Conservation (phyloP, 2,113 vertebrate species). For the Arizona elegans region DNA sequence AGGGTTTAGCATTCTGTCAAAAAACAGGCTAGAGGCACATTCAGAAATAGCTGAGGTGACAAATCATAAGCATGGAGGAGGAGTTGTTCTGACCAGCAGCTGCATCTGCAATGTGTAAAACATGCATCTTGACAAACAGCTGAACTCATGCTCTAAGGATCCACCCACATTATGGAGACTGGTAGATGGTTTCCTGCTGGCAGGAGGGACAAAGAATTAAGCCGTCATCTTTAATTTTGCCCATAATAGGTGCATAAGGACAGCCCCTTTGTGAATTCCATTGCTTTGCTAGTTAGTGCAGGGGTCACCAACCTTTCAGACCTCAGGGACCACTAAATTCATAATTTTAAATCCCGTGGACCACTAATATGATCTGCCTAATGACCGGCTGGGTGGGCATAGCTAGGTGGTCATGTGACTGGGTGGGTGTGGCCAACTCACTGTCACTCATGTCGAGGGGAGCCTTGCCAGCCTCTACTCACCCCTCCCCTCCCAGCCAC, state of each 20-base stretch:
- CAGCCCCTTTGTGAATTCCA: background rate
- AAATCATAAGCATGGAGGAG: background rate
- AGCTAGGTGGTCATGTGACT: too few relatives aligned
- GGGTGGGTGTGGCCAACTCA: too few relatives aligned
- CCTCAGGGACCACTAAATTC: too few relatives aligned
- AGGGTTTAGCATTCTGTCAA: background rate
- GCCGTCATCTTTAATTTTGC: background rate
- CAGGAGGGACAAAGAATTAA: background rate
- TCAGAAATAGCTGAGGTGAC: background rate
- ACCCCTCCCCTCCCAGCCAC: too few relatives aligned
- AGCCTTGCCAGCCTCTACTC: too few relatives aligned
- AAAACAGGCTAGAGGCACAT: background rate
- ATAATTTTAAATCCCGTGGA: too few relatives aligned
- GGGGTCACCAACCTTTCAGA: too few relatives aligned
- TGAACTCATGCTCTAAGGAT: background rate
- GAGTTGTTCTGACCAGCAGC: background rate
- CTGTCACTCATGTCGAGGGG: too few relatives aligned
- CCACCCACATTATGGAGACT: background rate
- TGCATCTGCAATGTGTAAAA: background rate
- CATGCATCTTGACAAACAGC: background rate
- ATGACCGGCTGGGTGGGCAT: too few relatives aligned
- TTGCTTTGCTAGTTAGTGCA: background rate
- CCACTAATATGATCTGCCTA: too few relatives aligned
- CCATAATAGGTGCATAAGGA: background rate
- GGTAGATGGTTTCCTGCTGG: background rate